Conservation (phyloP, 2,888 invertebrate genomes). For the Pachliopta kotzebuea region DNA sequence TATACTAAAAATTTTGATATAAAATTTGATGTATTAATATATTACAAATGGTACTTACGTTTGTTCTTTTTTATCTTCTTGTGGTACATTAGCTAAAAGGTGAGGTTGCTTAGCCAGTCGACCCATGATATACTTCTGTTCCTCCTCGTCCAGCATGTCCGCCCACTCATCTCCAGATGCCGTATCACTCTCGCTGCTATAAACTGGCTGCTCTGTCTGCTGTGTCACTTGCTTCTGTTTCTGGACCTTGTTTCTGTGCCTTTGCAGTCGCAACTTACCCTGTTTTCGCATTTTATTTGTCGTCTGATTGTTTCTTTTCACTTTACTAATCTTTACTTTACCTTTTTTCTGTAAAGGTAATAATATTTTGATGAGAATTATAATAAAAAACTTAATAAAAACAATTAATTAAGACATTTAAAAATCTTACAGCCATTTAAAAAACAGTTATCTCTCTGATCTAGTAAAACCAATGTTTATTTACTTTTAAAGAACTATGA, state of each 20-base stretch:
- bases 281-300: constrained; percentile 80
- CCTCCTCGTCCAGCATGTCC: constrained; percentile 81
- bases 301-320: constrained; percentile 80
- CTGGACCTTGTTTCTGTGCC: constrained; percentile 61
- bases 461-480: not conserved
- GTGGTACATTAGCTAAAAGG: constrained; percentile 62
- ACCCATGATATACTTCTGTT: constrained; percentile 73
- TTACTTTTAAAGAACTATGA: not conserved
- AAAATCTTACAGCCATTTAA: constrained; percentile 62
- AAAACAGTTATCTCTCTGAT: not conserved
- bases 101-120: constrained; percentile 67
- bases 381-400: not conserved
- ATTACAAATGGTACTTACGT: constrained; percentile 39
- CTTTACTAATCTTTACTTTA: constrained; percentile 75
- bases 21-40: too few species aligned
- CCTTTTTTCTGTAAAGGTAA: constrained; percentile 69
- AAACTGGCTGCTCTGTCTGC: constrained; percentile 50
- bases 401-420: not conserved
- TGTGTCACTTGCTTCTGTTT: constrained; percentile 57
- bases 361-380: not conserved
- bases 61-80: constrained; percentile 56
- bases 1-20: too few species aligned
- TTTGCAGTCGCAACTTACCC: constrained; percentile 73
- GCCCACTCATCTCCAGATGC: constrained; percentile 77
- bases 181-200: constrained; percentile 70